phyloP scores from a whole-genome alignment of 2,797 vertebrate species.

The Coreius guichenoti region DNA sequence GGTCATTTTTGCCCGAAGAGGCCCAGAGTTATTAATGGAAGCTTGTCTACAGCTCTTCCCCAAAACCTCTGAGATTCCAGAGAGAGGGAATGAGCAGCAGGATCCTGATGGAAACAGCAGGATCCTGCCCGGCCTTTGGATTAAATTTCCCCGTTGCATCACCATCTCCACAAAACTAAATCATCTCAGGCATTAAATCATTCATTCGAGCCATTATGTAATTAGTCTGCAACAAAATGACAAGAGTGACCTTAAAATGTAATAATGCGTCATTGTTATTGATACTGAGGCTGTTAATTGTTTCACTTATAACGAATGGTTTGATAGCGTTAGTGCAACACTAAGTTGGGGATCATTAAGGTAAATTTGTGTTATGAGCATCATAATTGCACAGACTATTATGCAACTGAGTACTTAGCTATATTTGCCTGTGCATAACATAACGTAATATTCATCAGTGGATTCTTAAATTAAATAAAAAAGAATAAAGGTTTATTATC shows the following conservation, averaged over 20 bases:
- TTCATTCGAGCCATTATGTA: constrained; percentile 11
- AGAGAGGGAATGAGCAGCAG: neutral
- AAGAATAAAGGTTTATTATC: neutral
- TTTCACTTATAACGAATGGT: constrained; percentile 9
- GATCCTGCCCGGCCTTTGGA: neutral
- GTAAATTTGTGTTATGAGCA: neutral
- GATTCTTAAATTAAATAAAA: neutral
- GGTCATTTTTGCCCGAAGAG: no score
- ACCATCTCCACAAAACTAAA: constrained; percentile 2
- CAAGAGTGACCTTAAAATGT: constrained; percentile 21
- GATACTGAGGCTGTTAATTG: neutral
- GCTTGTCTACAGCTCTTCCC: neutral
- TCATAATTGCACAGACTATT: constrained; percentile 25
- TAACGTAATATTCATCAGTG: neutral
- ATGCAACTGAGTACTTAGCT: constrained; percentile 1
- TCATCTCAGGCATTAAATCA: neutral
- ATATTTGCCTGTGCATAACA: neutral
- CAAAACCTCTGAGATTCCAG: neutral
- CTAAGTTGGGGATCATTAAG: constrained; percentile 5
- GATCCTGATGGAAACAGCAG: neutral
- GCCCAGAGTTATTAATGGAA: neutral
- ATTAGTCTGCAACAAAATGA: constrained; percentile 21
- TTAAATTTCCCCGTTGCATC: constrained; percentile 10
- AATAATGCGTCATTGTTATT: constrained; percentile 6
- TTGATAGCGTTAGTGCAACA: neutral